phyloP scores from a whole-genome alignment of 2,797 vertebrate species.

The Novumbra hubbsi region DNA sequence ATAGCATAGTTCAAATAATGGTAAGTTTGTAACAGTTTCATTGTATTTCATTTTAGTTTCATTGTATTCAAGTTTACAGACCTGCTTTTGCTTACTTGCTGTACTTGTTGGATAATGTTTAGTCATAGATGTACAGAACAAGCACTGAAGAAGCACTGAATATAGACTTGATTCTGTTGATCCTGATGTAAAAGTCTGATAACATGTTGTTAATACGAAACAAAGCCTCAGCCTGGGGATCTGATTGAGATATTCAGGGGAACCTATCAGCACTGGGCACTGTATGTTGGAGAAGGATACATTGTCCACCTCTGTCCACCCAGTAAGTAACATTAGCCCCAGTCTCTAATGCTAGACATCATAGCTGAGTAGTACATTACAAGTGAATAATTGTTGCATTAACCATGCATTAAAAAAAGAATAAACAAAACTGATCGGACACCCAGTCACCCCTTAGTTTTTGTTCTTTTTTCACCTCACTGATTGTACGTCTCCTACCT shows the following conservation, averaged over 20 bases:
- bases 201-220: background rate
- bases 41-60: background rate
- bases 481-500: background rate
- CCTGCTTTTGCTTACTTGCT: background rate
- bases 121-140: background rate
- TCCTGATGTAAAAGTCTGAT: background rate
- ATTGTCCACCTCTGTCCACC: slow-evolving; percentile 51
- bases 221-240: slow-evolving; percentile 36
- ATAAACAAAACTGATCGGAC: background rate
- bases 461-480: background rate
- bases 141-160: background rate
- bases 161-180: background rate
- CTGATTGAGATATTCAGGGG: slow-evolving; percentile 51
- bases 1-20: slow-evolving; percentile 1
- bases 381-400: background rate
- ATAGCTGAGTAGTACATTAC: background rate
- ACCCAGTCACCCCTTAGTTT: background rate
- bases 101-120: too few relatives aligned
- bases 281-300: slow-evolving; percentile 51
- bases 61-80: background rate
- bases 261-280: slow-evolving; percentile 50
- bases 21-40: slow-evolving; percentile 2
- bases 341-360: background rate
- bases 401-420: background rate
- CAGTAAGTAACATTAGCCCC: slow-evolving; percentile 26